Conservation (phyloP, 2,888 invertebrate species). For the Dicranocentrus wangi region DNA sequence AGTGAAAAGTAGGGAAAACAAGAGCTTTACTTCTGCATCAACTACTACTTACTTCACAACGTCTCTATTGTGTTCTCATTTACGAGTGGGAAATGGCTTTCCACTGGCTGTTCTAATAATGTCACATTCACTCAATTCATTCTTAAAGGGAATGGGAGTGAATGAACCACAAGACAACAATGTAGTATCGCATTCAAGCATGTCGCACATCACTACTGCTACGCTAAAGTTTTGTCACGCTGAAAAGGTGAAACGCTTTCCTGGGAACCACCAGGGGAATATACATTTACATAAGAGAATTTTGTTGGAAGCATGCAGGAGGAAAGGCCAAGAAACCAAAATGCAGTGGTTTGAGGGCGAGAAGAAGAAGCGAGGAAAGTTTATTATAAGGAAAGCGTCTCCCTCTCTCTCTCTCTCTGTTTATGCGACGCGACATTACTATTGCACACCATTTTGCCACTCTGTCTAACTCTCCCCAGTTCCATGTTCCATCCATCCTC, state of each 20-base stretch:
- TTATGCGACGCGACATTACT: neutral
- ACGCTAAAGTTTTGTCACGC: slow-evolving; percentile 9
- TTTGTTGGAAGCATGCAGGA: no score
- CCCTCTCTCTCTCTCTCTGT: neutral
- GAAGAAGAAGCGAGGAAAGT: neutral
- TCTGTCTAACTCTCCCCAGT: slow-evolving; percentile 4
- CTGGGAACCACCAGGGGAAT: slow-evolving; percentile 8
- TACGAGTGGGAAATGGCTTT: slow-evolving; percentile 23
- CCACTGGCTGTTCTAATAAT: slow-evolving; percentile 36
- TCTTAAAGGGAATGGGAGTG: slow-evolving; percentile 47
- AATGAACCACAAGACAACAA: slow-evolving; percentile 15
- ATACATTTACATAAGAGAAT: slow-evolving; percentile 12
- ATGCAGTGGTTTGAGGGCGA: slow-evolving; percentile 11
- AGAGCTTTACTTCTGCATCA: neutral
- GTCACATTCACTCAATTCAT: slow-evolving; percentile 49
- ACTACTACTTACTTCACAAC: neutral
- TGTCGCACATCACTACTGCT: neutral
- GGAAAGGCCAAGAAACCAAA: slow-evolving; percentile 31
- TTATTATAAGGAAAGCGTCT: slow-evolving; percentile 10
- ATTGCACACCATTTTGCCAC: neutral
- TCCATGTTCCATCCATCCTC: neutral
- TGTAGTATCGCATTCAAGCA: neutral
- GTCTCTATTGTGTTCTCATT: slow-evolving; percentile 17
- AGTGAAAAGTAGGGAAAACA: neutral
- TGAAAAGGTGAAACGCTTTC: slow-evolving; percentile 9